These are phyloP conservation scores for Blennius ocellaris DNA, from an alignment of 2,113 vertebrate genomes.

Conservation along the genomic window DNA sequence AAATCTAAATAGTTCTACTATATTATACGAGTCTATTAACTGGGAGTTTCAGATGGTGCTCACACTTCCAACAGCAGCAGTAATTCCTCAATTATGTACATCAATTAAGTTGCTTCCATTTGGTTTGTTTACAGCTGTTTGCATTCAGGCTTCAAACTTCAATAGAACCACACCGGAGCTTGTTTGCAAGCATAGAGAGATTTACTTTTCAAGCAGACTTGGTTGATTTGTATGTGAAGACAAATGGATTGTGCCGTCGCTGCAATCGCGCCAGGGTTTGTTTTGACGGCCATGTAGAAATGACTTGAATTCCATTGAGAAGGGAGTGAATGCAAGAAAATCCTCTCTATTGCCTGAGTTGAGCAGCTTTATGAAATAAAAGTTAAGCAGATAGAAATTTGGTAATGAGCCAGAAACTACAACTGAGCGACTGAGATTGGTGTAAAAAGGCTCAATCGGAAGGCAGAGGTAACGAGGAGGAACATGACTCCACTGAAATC, in stretches of 20 bases:
- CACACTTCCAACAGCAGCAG: too few relatives aligned
- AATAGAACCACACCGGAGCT: too few relatives aligned
- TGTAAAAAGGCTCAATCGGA: slow-evolving; percentile 22
- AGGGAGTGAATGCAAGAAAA: slow-evolving; percentile 7
- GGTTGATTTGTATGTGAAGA: too few relatives aligned
- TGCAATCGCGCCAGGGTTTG: too few relatives aligned
- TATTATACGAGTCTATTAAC: background rate
- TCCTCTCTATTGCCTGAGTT: background rate
- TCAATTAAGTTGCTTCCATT: too few relatives aligned
- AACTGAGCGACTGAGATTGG: slow-evolving; percentile 27
- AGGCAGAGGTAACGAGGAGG: slow-evolving; percentile 1
- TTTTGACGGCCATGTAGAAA: background rate
- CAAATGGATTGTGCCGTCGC: too few relatives aligned
- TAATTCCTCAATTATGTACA: too few relatives aligned
- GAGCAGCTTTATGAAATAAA: slow-evolving; percentile 14
- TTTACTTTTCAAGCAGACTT: too few relatives aligned
- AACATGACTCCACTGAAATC: background rate
- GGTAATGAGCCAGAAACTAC: slow-evolving; percentile 8
- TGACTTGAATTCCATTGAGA: background rate
- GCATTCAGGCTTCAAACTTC: too few relatives aligned
- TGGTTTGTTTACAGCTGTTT: too few relatives aligned
- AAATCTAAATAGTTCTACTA: too few relatives aligned
- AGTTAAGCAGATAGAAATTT: slow-evolving; percentile 12
- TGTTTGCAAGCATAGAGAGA: too few relatives aligned
- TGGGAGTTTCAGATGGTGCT: background rate